These are phyloP conservation scores for Melitaea athalia DNA, from an alignment of 2,888 invertebrate genomes.

Conservation along the genomic window DNA sequence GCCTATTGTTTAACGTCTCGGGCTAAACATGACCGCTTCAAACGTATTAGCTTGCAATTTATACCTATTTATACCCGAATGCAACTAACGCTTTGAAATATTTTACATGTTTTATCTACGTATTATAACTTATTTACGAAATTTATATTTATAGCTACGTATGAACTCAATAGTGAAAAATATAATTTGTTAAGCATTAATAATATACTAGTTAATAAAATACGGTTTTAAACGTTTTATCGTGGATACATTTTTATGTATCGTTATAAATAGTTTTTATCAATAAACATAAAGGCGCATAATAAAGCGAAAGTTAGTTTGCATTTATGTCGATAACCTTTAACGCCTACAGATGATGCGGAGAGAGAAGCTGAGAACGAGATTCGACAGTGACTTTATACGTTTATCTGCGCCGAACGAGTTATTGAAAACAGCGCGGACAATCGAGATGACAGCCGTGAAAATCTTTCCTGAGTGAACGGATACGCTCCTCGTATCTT, in stretches of 20 bases:
- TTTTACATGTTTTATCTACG: too few relatives aligned
- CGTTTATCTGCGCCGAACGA: conserved; percentile 41
- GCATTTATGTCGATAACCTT: conserved; percentile 6
- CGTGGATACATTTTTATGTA: too few relatives aligned
- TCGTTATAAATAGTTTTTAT: not conserved
- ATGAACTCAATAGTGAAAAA: too few relatives aligned
- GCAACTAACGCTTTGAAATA: not conserved
- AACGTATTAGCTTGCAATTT: conserved; percentile 29
- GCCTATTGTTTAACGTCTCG: conserved; percentile 70
- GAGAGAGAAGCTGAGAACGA: conserved; percentile 20
- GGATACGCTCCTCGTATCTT: conserved; percentile 69
- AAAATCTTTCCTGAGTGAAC: conserved; percentile 61
- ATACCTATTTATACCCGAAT: not conserved
- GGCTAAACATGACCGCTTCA: conserved; percentile 50
- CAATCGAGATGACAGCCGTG: conserved; percentile 46
- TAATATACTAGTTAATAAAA: too few relatives aligned
- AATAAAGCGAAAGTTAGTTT: conserved; percentile 12
- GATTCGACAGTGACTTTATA: conserved; percentile 39
- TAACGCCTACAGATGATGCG: conserved; percentile 21
- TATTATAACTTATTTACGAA: too few relatives aligned
- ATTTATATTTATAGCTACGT: too few relatives aligned
- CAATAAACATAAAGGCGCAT: conserved; percentile 5
- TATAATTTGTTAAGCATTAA: too few relatives aligned
- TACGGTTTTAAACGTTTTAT: too few relatives aligned
- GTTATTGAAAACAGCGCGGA: conserved; percentile 57